Evolutionary conservation across 1,140 invertebrate species (phyloP), one percentile per base, ranked within the genome.

Genomic region (Scaptomyza hsui): DNA sequence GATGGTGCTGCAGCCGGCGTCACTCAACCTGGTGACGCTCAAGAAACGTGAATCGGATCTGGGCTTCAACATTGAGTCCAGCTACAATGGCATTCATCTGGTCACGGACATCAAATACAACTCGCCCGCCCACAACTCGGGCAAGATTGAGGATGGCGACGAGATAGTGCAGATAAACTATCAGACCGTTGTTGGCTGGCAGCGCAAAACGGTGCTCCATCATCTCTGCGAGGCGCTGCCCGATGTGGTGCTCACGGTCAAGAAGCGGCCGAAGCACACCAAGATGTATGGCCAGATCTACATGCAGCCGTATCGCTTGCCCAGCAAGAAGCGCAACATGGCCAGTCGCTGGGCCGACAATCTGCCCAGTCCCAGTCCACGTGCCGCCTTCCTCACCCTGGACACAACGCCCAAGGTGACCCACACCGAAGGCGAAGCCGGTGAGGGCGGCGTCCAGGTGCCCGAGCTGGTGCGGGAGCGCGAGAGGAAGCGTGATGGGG

Each of bases 141-240:
- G 96, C 1, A 97, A 97, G 92, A 96, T 98, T 86, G 96, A 97
- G 92, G 95, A 96, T 81, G 97, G 97, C 1, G 97, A 98, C 92
- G 97, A 98, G 93, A 96, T 99, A 64, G 95, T 98, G 16, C 97
- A 97, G 93, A 95, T 97, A 9, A 97, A 97, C 92, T 97, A 97
- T 91, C 96, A 97, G 91, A 97, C 96, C n/a, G 96, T 97, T 13
- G 96, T 97, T 71, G 97, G 96, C 1, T 97, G 97, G 97, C 95
- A 96, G 75, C 92, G 95, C 35, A 96, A 96, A 82, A 96, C 96
- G 76, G 94, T 97, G n/a, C 93, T 96, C 44, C 92, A 94, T 62
- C 92, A 96, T 16, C 94, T 97, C 78, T 94, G 95, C 73, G 96
- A 97, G 78, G 95, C 95, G 65, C 94, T 95, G 3, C 94, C 95